Evolutionary conservation across 2,797 vertebrate species (phyloP).

Genomic region (Alosa sapidissima): DNA sequence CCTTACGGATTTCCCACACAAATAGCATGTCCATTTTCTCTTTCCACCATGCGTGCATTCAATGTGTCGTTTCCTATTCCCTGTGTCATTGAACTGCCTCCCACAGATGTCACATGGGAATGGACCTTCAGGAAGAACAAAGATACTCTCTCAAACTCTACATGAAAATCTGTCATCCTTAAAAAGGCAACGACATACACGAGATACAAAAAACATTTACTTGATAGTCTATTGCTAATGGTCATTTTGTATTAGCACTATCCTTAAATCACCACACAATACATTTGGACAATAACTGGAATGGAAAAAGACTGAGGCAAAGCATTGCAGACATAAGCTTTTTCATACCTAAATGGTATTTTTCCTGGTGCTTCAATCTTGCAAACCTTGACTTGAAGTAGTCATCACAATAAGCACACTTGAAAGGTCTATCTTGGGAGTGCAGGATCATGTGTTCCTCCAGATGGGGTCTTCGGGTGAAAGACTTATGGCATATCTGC

Average conservation of each 20-base stretch:
- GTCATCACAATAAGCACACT: constrained; percentile 95
- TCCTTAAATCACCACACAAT: not conserved
- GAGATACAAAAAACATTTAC: not conserved
- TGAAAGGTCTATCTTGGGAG: constrained; percentile 95
- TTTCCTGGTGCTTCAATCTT: constrained; percentile 95
- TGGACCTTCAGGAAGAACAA: constrained; percentile 75
- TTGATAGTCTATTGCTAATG: not conserved
- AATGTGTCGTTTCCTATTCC: constrained; percentile 94
- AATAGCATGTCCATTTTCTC: constrained; percentile 94
- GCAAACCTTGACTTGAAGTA: constrained; percentile 96
- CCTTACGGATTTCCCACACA: constrained; percentile 95
- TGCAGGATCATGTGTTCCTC: constrained; percentile 99
- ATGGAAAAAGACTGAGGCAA: not conserved
- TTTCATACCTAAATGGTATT: constrained; percentile 89
- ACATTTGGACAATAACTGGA: not conserved
- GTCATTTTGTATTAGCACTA: not conserved
- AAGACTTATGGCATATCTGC: constrained; percentile 94
- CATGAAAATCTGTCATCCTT: not conserved
- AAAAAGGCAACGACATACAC: not conserved
- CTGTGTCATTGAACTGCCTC: constrained; percentile 96
- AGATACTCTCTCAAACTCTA: not conserved
- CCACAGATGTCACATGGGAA: constrained; percentile 98
- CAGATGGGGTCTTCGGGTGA: constrained; percentile 91
- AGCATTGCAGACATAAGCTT: not conserved
- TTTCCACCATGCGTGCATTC: constrained; percentile 98